Percentiles rank a stretch among this genome's conserved stretches.
These are phyloP conservation scores for Botia almorhae DNA, from an alignment of 2,797 vertebrate genomes.

Conservation along the genomic window DNA sequence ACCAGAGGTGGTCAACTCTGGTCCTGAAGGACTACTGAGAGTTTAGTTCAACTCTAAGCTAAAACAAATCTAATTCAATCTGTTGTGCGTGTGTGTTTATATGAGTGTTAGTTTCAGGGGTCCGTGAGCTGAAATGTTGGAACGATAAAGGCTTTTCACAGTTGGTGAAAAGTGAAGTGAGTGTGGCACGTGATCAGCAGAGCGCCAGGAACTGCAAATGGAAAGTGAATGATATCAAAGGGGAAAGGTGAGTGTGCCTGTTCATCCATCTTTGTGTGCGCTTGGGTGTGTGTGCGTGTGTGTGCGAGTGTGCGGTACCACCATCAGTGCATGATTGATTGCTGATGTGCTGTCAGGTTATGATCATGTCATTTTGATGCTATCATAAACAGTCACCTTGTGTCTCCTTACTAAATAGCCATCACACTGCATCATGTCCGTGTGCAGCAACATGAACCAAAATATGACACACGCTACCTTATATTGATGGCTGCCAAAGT, in stretches of 20 bases:
- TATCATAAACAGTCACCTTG: constrained; percentile 11
- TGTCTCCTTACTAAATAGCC: background rate
- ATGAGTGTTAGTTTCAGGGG: constrained; percentile 18
- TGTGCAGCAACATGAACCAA: background rate
- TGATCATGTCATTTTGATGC: background rate
- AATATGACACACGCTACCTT: background rate
- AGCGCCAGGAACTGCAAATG: constrained; percentile 51
- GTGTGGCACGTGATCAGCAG: constrained; percentile 32
- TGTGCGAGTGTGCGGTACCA: constrained; percentile 33
- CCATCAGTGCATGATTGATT: constrained; percentile 27
- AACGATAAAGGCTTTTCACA: constrained; percentile 34
- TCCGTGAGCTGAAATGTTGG: constrained; percentile 10
- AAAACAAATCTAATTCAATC: constrained; percentile 16
- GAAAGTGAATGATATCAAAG: constrained; percentile 56
- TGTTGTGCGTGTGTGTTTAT: background rate
- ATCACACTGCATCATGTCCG: background rate
- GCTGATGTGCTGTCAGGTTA: constrained; percentile 10
- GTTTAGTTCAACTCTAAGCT: background rate
- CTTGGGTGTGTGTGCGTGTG: constrained; percentile 23
- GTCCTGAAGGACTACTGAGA: background rate
- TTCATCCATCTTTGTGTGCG: constrained; percentile 26
- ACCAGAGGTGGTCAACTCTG: background rate
- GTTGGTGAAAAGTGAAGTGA: constrained; percentile 50
- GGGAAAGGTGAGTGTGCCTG: constrained; percentile 17
- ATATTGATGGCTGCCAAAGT: background rate